Conservation (phyloP, 2,888 invertebrate genomes). For the Epinotia brunnichana region DNA sequence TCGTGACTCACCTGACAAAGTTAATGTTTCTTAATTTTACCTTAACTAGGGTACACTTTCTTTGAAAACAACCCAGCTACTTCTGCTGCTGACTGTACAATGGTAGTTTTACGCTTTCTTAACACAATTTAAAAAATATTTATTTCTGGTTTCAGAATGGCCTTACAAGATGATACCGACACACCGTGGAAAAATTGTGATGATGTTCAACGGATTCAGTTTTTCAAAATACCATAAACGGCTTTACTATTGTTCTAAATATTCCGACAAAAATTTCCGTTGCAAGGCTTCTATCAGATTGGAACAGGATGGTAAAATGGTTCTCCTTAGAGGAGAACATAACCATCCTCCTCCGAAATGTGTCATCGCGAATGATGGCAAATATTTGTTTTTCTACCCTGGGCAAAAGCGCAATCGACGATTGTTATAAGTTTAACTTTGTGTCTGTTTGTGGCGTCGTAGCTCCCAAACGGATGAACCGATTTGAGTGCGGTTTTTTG, state of each 20-base stretch:
- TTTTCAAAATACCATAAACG: slow-evolving; percentile 7
- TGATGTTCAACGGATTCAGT: slow-evolving; percentile 8
- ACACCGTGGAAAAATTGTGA: neutral
- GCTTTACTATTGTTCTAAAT: slow-evolving; percentile 19
- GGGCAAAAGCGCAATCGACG: neutral
- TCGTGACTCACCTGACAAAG: no score
- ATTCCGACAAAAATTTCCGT: slow-evolving; percentile 8
- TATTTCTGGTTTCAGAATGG: neutral
- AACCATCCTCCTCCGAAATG: slow-evolving; percentile 4
- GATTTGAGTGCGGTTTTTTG: no score
- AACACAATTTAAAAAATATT: neutral
- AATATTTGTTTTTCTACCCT: slow-evolving; percentile 4
- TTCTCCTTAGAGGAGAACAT: neutral
- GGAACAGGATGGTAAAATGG: neutral
- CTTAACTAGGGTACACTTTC: no score
- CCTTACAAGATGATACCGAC: slow-evolving; percentile 8
- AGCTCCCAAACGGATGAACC: no score
- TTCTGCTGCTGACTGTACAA: no score
- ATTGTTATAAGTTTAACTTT: no score
- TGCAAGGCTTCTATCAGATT: slow-evolving; percentile 7
- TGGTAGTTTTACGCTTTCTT: no score
- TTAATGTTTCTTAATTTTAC: no score
- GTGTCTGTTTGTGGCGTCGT: no score
- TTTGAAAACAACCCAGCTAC: no score
- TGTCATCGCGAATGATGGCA: slow-evolving; percentile 3